Evolutionary conservation across 1,140 invertebrate genomes (phyloP), one percentile per base, ranked within the genome.

Genomic region (Hycleus cichorii): DNA sequence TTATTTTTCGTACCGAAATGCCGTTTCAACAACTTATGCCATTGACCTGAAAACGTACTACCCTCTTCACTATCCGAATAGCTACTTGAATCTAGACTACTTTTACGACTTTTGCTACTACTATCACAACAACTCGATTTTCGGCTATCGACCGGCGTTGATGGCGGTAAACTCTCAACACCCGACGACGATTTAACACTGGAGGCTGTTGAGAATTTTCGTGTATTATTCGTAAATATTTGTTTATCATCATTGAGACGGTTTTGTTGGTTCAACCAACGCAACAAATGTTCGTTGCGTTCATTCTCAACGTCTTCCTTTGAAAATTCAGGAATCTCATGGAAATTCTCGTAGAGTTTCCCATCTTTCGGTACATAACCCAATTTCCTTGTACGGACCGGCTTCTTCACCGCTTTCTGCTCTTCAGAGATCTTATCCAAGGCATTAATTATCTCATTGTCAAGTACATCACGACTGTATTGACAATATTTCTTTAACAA

Each of bases 21-120:
- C 32, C 76, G 74, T 66, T 78, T 80, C 4, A 81, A 73, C 47
- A 81, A 74, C 57, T 77, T 76, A 58, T 79, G 76, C 79, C 79
- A 81, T 67, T 79, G 79, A 72, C 75, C 70, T 73, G 74, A 25
- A 75, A 73, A 43, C 18, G 55, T n/a, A 18, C 9, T 38, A 11
- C 47, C 18, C 40, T 78, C 78, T 11, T 80, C 78, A 75, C 68
- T 78, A 76, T 74, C 80, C 74, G 71, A 80, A 75, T 59, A 81
- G 66, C 58, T 78, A 72, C 67, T 80, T 73, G 75, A 81, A 74
- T 66, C 78, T 42, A 42, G 10, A 42, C 40, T 42, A 10, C 11
- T 42, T 42, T 42, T 42, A 11, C 40, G 40, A 10, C 40, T 42
- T 42, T 42, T 11, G 10, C 9, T 7, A 8, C 5, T 42, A 10